These are phyloP conservation scores for Calliphora vicina DNA, from an alignment of 1,140 invertebrate species.

Conservation along the genomic window DNA sequence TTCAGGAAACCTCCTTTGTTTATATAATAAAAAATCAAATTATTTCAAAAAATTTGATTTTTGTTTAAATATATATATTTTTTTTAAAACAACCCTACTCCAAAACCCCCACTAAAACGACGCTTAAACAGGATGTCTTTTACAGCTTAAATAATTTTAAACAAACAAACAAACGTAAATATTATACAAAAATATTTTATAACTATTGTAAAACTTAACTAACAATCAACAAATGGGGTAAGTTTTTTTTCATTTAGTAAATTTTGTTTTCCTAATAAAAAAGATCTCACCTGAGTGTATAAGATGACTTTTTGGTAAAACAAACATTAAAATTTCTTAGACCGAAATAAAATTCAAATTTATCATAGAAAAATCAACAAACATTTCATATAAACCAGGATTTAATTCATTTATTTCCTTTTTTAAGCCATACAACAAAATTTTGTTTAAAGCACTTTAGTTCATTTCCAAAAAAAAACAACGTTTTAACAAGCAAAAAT, in stretches of 20 bases:
- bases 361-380: too few relatives aligned
- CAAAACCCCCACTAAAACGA: neutral
- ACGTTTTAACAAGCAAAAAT: neutral
- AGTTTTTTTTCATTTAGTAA: neutral
- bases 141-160: neutral
- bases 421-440: neutral
- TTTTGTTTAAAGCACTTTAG: neutral
- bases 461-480: neutral
- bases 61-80: neutral
- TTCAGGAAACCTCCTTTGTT: conserved; percentile 1
- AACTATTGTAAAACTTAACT: conserved; percentile 14
- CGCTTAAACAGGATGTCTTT: neutral
- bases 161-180: neutral
- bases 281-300: neutral
- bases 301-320: neutral
- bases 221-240: conserved; percentile 30
- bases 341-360: too few relatives aligned
- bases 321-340: too few relatives aligned
- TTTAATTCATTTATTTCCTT: neutral
- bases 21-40: neutral
- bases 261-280: neutral
- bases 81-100: neutral
- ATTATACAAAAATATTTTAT: neutral
- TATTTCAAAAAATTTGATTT: neutral
- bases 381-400: neutral